A percentile compares a stretch with the other conserved stretches of the same genome.
Evolutionary conservation across 2,797 vertebrate species (phyloP).

Genomic region (Chelon labrosus): DNA sequence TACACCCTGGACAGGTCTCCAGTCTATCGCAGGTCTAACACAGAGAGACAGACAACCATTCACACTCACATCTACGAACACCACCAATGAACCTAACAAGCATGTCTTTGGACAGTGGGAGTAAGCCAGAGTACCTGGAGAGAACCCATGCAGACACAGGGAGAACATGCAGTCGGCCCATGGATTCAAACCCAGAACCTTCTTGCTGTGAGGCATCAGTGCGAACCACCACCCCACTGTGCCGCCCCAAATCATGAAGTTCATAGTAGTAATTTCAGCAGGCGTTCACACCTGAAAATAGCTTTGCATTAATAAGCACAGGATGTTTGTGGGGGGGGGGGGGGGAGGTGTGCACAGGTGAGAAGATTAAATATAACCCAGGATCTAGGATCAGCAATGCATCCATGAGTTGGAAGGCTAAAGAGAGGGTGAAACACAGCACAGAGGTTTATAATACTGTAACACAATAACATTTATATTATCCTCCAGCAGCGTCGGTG

Average conservation of each 20-base stretch:
- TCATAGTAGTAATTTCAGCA: not conserved
- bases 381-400: constrained; percentile 6
- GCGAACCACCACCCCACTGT: no score
- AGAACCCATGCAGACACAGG: no score
- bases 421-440: constrained; percentile 2
- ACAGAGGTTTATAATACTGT: not conserved
- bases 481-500: not conserved
- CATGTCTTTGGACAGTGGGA: no score
- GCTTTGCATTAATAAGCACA: not conserved
- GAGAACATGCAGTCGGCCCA: no score
- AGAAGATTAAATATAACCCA: constrained; percentile 11
- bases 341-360: not conserved
- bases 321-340: not conserved
- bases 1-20: no score
- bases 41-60: no score
- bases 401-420: constrained; percentile 2
- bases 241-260: not conserved
- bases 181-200: no score
- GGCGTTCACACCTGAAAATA: constrained; percentile 18
- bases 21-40: no score
- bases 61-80: no score
- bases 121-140: no score
- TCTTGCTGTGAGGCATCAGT: no score
- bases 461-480: constrained; percentile 14
- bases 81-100: no score